Percentiles rank a stretch among this genome's conserved stretches.
These are phyloP conservation scores for Podarcis muralis DNA, from an alignment of 2,113 vertebrate species.

Conservation along the genomic window DNA sequence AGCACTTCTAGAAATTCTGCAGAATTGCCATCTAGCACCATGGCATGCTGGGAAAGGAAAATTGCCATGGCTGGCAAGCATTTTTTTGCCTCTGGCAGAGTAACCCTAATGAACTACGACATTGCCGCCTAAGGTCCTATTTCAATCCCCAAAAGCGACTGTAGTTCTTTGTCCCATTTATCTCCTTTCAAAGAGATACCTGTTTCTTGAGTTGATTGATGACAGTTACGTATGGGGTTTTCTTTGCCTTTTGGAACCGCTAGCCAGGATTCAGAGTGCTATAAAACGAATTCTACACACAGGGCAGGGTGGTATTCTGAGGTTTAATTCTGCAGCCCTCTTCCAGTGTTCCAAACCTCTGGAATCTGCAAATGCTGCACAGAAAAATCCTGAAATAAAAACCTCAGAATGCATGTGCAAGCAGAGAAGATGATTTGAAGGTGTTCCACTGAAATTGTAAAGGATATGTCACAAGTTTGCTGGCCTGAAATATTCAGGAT, in stretches of 20 bases:
- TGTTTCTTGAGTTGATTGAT: background rate
- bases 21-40: background rate
- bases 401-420: background rate
- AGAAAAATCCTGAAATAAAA: too few relatives aligned
- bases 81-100: background rate
- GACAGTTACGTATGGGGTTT: too few relatives aligned
- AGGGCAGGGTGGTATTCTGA: background rate
- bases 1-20: slow-evolving; percentile 12
- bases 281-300: background rate
- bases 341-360: too few relatives aligned
- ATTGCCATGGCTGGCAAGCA: background rate
- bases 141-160: background rate
- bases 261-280: background rate
- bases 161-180: background rate
- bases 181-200: too few relatives aligned
- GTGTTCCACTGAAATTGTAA: background rate
- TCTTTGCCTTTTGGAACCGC: background rate
- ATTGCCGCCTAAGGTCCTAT: too few relatives aligned
- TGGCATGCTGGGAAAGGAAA: background rate
- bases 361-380: too few relatives aligned
- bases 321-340: background rate
- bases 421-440: background rate
- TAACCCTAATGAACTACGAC: background rate
- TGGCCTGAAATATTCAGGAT: background rate
- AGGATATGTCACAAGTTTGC: background rate